Evolutionary conservation across 1,140 invertebrate genomes (phyloP).

Genomic region (Phortica variegata): DNA sequence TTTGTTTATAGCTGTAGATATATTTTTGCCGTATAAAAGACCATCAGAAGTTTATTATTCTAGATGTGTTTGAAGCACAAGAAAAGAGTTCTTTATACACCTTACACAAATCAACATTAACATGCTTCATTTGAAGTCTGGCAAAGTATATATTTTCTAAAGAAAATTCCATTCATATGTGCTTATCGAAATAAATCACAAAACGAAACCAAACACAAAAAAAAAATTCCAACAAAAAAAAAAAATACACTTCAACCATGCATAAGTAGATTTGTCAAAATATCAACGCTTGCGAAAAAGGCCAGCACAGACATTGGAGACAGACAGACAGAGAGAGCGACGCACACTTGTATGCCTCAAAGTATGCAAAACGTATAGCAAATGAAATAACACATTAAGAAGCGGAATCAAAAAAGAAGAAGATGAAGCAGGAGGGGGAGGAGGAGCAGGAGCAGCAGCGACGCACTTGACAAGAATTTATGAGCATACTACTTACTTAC

Average conservation of each 20-base stretch:
- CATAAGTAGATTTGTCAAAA: slow-evolving; percentile 52
- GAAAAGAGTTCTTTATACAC: too few species aligned
- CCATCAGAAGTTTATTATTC: too few species aligned
- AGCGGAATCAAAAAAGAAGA: slow-evolving; percentile 47
- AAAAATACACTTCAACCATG: slow-evolving; percentile 22
- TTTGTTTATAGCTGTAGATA: too few species aligned
- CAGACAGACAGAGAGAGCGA: slow-evolving; percentile 4
- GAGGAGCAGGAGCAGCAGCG: slow-evolving; percentile 2
- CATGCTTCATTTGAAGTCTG: too few species aligned
- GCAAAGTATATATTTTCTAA: too few species aligned
- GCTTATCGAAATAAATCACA: slow-evolving; percentile 53
- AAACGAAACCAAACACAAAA: slow-evolving; percentile 51
- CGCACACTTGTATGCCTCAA: slow-evolving; percentile 26
- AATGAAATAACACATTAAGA: slow-evolving; percentile 34
- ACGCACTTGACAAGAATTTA: slow-evolving; percentile 44
- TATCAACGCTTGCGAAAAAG: slow-evolving; percentile 38
- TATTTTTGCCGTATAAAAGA: too few species aligned
- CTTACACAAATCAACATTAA: too few species aligned
- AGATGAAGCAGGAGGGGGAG: slow-evolving; percentile 30
- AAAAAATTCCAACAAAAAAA: slow-evolving; percentile 45
- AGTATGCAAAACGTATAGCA: slow-evolving; percentile 51
- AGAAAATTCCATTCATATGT: too few species aligned
- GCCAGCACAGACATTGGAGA: slow-evolving; percentile 15
- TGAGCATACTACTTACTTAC: slow-evolving; percentile 22
- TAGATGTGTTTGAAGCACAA: too few species aligned